Evolutionary conservation across 2,888 invertebrate species (phyloP).

Genomic region (Agrotis puta): DNA sequence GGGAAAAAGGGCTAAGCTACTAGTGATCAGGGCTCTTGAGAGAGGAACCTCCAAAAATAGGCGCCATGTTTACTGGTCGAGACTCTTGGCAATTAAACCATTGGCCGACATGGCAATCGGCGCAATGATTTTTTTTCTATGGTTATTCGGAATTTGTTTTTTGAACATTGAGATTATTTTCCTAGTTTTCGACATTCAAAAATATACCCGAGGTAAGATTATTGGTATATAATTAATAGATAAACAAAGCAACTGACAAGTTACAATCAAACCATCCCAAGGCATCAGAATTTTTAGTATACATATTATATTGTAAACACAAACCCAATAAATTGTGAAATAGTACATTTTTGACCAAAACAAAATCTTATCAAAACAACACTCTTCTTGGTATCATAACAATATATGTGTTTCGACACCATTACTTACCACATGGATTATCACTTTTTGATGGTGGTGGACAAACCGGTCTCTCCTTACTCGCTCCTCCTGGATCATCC

Average conservation of each 20-base stretch:
- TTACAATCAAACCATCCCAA: neutral
- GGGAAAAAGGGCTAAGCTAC: no score
- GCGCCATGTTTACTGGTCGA: no score
- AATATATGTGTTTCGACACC: neutral
- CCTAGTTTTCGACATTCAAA: no score
- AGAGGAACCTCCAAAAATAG: no score
- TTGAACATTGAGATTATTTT: no score
- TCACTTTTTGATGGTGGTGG: neutral
- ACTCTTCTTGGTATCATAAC: neutral
- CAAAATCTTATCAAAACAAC: neutral
- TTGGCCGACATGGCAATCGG: no score
- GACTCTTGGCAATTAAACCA: no score
- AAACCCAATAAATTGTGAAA: conserved; percentile 1
- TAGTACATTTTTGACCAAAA: neutral
- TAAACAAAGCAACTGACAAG: neutral
- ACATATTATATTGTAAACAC: neutral
- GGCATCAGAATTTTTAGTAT: neutral
- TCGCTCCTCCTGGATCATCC: neutral
- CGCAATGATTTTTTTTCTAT: no score
- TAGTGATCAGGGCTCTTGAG: no score
- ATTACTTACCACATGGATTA: neutral
- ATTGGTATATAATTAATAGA: neutral
- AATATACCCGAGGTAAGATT: no score
- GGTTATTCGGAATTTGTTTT: no score
- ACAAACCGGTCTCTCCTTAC: neutral